A percentile compares a stretch with the other conserved stretches of the same genome.
phyloP scores from a whole-genome alignment of 2,888 invertebrate genomes.

The Aspidiotus destructor region DNA sequence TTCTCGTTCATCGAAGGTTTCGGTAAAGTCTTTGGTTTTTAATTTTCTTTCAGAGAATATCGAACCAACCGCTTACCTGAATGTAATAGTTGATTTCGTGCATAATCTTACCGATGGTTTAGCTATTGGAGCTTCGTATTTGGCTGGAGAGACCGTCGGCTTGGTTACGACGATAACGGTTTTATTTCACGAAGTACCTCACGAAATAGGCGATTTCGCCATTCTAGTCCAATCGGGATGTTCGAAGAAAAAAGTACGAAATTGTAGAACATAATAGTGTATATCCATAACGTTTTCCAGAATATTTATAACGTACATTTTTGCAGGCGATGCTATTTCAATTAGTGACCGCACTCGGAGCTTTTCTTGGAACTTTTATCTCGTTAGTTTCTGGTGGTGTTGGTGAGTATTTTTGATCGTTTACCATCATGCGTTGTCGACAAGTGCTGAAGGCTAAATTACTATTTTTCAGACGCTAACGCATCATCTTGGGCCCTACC shows the following conservation, averaged over 20 bases:
- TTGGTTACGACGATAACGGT: slow-evolving; percentile 90
- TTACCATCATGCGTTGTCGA: background rate
- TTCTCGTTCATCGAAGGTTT: background rate
- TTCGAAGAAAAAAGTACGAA: slow-evolving; percentile 62
- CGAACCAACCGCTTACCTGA: slow-evolving; percentile 85
- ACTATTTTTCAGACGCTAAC: slow-evolving; percentile 45
- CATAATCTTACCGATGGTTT: slow-evolving; percentile 99
- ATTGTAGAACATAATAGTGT: background rate
- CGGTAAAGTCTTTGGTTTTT: background rate
- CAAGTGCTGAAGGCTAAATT: background rate
- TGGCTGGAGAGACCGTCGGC: slow-evolving; percentile 80
- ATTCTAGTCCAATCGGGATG: slow-evolving; percentile 96
- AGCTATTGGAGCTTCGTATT: slow-evolving; percentile 94
- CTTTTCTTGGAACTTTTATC: slow-evolving; percentile 81
- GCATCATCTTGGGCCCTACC: slow-evolving; percentile 85
- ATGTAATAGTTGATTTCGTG: slow-evolving; percentile 94
- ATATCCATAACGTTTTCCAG: background rate
- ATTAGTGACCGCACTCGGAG: slow-evolving; percentile 87
- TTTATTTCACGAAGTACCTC: slow-evolving; percentile 94
- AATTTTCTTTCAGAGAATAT: slow-evolving; percentile 44
- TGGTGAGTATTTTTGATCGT: slow-evolving; percentile 40
- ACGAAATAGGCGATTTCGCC: slow-evolving; percentile 99
- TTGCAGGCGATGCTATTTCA: slow-evolving; percentile 83
- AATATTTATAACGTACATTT: slow-evolving; percentile 22
- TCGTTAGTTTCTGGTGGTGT: slow-evolving; percentile 72